These are phyloP conservation scores for Phrynocephalus forsythii DNA, from an alignment of 2,797 vertebrate species.

Conservation along the genomic window DNA sequence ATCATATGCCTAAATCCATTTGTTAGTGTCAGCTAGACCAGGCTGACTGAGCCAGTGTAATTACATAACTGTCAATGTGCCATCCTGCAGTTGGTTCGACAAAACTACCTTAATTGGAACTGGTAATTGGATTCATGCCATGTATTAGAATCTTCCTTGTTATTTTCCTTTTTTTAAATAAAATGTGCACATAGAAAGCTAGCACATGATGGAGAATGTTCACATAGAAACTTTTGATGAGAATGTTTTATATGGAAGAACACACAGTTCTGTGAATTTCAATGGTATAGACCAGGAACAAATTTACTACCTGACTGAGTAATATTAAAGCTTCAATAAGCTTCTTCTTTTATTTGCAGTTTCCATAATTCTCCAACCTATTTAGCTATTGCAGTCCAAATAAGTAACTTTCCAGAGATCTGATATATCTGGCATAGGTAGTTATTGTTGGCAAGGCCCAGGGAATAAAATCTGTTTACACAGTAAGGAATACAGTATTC, in stretches of 20 bases:
- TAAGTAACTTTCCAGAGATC: background rate
- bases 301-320: background rate
- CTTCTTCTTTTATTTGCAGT: too few relatives aligned
- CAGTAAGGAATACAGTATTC: background rate
- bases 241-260: background rate
- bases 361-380: background rate
- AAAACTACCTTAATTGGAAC: too few relatives aligned
- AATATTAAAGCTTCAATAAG: background rate
- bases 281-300: background rate
- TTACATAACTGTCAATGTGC: too few relatives aligned
- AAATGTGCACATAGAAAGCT: too few relatives aligned
- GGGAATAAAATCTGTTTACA: conserved; percentile 2
- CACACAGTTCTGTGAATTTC: background rate
- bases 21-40: too few relatives aligned
- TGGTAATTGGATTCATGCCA: too few relatives aligned
- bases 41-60: too few relatives aligned
- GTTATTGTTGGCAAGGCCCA: background rate
- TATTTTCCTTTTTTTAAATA: background rate
- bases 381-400: background rate
- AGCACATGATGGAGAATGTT: too few relatives aligned
- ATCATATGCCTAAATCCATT: too few relatives aligned
- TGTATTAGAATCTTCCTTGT: background rate
- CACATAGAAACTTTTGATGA: too few relatives aligned
- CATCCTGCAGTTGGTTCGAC: too few relatives aligned
- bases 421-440: background rate